Conservation (phyloP, 2,797 vertebrate species). For the Podargus strigoides region DNA sequence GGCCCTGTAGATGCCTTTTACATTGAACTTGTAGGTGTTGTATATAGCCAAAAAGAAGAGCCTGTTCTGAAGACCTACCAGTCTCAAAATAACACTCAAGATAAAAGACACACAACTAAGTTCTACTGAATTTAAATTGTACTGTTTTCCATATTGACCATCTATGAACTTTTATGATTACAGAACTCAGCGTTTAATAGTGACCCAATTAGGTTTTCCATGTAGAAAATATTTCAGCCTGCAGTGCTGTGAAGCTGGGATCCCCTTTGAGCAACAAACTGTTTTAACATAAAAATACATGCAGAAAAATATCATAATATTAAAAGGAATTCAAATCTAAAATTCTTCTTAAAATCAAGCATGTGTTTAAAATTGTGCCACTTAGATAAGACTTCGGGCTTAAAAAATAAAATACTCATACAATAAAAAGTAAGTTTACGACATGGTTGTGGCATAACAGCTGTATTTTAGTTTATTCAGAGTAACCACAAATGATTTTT, state of each 20-base stretch:
- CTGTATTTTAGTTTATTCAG: background rate
- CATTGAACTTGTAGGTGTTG: background rate
- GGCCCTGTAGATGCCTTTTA: background rate
- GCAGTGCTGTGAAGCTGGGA: background rate
- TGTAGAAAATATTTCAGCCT: background rate
- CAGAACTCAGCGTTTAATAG: background rate
- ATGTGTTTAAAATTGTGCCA: background rate
- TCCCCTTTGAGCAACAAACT: background rate
- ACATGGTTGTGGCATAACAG: background rate
- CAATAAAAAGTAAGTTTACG: background rate
- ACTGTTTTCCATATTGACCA: background rate
- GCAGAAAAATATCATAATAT: background rate
- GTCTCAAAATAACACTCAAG: background rate
- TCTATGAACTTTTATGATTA: background rate
- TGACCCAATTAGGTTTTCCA: background rate
- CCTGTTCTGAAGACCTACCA: background rate
- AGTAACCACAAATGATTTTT: background rate
- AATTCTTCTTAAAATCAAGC: background rate
- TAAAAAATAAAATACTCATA: background rate
- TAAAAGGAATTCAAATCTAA: background rate
- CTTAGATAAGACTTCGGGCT: background rate
- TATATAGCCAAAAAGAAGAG: background rate
- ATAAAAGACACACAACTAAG: background rate
- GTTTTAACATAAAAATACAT: background rate
- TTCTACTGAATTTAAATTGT: background rate